These are phyloP conservation scores for Pomacea canaliculata DNA, from an alignment of 2,888 invertebrate genomes.

Conservation along the genomic window DNA sequence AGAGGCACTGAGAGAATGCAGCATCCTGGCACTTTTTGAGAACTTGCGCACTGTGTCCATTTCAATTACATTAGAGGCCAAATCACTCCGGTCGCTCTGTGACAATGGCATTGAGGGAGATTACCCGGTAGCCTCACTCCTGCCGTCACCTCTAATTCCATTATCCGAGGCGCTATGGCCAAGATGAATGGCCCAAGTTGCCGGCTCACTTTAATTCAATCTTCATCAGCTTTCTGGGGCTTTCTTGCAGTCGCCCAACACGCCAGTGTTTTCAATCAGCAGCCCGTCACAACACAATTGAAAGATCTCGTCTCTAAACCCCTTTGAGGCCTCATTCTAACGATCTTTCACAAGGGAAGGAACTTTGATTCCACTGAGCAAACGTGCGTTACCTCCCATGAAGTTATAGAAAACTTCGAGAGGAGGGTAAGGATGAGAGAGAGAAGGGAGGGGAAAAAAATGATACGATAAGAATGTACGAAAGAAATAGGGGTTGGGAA, in stretches of 20 bases:
- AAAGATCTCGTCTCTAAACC: constrained; percentile 5
- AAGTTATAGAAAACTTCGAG: constrained; percentile 9
- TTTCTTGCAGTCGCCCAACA: constrained; percentile 10
- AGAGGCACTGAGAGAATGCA: too few relatives aligned
- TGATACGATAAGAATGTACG: not conserved
- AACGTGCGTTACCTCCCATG: constrained; percentile 22
- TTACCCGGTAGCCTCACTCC: constrained; percentile 32
- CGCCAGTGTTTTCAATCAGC: constrained; percentile 7
- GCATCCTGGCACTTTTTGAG: too few relatives aligned
- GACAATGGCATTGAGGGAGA: constrained; percentile 36
- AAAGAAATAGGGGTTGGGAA: not conserved
- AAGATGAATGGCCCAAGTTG: constrained; percentile 28
- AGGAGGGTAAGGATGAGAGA: not conserved
- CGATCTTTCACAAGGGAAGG: constrained; percentile 13
- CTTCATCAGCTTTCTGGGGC: constrained; percentile 17
- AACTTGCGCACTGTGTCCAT: constrained; percentile 12
- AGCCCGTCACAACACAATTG: constrained; percentile 1
- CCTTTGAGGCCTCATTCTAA: not conserved
- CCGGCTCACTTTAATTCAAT: constrained; percentile 27
- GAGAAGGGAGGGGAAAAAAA: not conserved
- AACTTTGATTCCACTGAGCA: constrained; percentile 7
- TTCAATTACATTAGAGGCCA: constrained; percentile 39
- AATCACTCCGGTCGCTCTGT: constrained; percentile 28
- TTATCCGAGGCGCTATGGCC: constrained; percentile 22
- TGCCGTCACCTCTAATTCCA: constrained; percentile 33